Evolutionary conservation across 2,888 invertebrate genomes (phyloP), one percentile per base, ranked within the genome.

Genomic region (Drosophila leonis): DNA sequence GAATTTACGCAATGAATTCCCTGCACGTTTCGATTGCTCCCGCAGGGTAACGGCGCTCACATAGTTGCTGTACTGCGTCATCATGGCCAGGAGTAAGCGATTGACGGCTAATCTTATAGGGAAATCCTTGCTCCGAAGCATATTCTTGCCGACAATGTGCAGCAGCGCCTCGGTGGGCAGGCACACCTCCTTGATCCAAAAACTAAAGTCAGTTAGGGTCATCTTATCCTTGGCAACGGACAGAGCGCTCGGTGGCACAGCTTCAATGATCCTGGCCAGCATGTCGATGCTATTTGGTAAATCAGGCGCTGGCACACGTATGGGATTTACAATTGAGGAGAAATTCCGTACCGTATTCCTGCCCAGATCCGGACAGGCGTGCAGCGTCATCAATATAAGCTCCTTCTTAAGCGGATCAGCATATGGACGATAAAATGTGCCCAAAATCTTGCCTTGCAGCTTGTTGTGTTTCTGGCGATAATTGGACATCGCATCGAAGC

Each of bases 281-380:
- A 93, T 86, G 3, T 82, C 62, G 77, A 72, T 7, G 81, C 80
- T 15, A 1, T 54, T 27, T 79, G 92, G 42, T 85, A 90, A 83
- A 87, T 78, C 74, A 0, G 27, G 39, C 0, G 20, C 0, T 0
- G 66, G 12, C 5, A 83, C 78, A n/a, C 78, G 82, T 6, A 76
- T 92, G 0, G 96, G 95, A 84, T 95, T 95, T 73, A 96, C 94
- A 80, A 94, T 94, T 1, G 94, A 93, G 67, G 95, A 95, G 13
- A 95, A 93, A 41, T 94, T 94, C 59, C 86, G 92, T 80, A 96
- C 94, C 15, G 96, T 93, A 3, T 94, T 94, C 90, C 95, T 94
- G 18, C 95, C 95, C 57, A 97, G 93, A 90, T 97, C 97, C 0
- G 97, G 97, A 91, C 96, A 96, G 39, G 95, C 95, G 57, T 93